phyloP scores from a whole-genome alignment of 2,113 vertebrate genomes.

The Myrmophylax atrothorax region DNA sequence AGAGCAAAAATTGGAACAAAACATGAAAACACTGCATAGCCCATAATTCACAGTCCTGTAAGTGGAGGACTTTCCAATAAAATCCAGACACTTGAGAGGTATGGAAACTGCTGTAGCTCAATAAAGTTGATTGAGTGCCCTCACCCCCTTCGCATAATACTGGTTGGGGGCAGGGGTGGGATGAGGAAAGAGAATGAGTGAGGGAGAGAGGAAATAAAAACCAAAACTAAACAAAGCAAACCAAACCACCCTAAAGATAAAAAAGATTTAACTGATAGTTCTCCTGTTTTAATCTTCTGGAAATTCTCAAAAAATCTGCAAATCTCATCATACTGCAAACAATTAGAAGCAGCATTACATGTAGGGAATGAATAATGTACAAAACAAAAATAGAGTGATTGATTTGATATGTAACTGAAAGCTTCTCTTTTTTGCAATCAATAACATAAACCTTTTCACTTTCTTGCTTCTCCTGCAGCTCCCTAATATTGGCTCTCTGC shows the following conservation, averaged over 20 bases:
- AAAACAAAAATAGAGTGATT: neutral
- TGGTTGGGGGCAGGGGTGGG: accelerated
- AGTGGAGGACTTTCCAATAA: slow-evolving; percentile 32
- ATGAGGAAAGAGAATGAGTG: neutral
- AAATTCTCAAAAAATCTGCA: slow-evolving; percentile 8
- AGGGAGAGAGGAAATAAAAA: neutral
- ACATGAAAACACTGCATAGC: neutral
- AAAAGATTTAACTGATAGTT: neutral
- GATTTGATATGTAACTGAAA: slow-evolving; percentile 17
- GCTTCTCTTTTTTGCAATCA: slow-evolving; percentile 14
- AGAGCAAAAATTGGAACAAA: neutral
- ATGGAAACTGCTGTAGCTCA: slow-evolving; percentile 13
- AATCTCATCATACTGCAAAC: neutral
- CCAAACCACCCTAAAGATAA: neutral
- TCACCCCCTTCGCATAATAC: neutral
- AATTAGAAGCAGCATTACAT: neutral
- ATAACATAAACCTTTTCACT: slow-evolving; percentile 29
- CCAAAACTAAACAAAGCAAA: neutral
- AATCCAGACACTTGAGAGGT: slow-evolving; percentile 4
- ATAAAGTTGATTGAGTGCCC: slow-evolving; percentile 43
- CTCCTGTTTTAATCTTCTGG: neutral
- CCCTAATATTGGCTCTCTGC: slow-evolving; percentile 37
- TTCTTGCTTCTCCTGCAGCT: slow-evolving; percentile 16
- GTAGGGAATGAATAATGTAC: neutral
- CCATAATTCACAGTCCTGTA: slow-evolving; percentile 31